A percentile compares a stretch with the other conserved stretches of the same genome.
Conservation (phyloP, 2,113 vertebrate genomes). For the Microtus richardsoni region DNA sequence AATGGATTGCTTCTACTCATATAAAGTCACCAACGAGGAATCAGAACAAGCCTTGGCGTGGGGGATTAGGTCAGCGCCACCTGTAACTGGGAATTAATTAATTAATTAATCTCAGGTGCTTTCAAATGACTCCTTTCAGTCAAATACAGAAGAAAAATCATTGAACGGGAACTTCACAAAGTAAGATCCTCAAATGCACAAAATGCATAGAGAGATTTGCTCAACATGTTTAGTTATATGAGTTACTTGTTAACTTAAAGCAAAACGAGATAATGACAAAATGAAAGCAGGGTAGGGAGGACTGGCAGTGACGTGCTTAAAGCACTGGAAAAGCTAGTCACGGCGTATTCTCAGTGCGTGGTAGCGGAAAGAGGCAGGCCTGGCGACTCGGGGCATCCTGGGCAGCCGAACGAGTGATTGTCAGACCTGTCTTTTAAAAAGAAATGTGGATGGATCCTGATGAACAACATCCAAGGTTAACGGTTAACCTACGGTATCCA, state of each 20-base stretch:
- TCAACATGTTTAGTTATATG: neutral
- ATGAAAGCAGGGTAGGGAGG: neutral
- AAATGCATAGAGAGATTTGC: neutral
- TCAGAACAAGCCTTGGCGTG: neutral
- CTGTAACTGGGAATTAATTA: neutral
- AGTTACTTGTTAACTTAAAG: neutral
- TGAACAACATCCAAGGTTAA: neutral
- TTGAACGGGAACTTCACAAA: neutral
- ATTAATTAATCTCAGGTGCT: neutral
- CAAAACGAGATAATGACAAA: slow-evolving; percentile 55
- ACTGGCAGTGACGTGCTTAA: neutral
- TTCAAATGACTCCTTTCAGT: slow-evolving; percentile 9
- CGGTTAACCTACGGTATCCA: neutral
- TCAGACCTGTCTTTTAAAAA: neutral
- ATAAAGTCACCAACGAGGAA: neutral
- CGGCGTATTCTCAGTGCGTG: too few species aligned
- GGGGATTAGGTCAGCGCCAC: neutral
- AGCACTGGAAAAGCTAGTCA: neutral
- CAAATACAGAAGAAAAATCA: neutral
- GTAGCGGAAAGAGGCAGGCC: neutral
- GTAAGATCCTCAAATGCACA: slow-evolving; percentile 2
- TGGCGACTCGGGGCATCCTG: too few species aligned
- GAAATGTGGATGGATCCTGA: neutral
- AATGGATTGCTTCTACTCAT: slow-evolving; percentile 2
- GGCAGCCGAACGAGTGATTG: neutral